Percentiles rank a stretch among this genome's conserved stretches.
Conservation (phyloP, 2,797 vertebrate genomes). For the Clarias pachynema region DNA sequence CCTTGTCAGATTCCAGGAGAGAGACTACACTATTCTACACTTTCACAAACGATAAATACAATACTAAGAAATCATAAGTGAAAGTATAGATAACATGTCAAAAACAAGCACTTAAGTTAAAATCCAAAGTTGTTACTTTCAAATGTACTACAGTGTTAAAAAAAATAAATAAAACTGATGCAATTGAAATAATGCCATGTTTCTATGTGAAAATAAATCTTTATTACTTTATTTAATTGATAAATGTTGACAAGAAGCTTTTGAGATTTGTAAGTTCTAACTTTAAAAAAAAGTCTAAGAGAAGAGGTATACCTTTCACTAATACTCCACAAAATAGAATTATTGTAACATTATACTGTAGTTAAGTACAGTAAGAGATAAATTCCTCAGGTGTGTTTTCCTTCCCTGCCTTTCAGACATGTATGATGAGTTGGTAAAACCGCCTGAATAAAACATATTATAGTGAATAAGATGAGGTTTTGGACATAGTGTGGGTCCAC, state of each 20-base stretch:
- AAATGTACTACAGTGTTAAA: not conserved
- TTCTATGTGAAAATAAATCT: not conserved
- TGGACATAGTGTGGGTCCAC: not conserved
- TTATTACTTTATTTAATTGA: not conserved
- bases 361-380: too few relatives aligned
- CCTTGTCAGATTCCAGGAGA: not conserved
- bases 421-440: not conserved
- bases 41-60: not conserved
- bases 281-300: not conserved
- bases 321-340: not conserved
- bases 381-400: not conserved
- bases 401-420: not conserved
- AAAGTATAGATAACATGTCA: too few relatives aligned
- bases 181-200: not conserved
- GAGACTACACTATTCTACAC: not conserved
- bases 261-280: not conserved
- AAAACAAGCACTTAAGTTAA: not conserved
- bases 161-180: not conserved
- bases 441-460: not conserved
- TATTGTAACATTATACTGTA: not conserved
- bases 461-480: not conserved
- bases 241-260: not conserved
- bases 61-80: too few relatives aligned
- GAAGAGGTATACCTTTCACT: not conserved
- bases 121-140: not conserved